Base-by-base conservation (phyloP, 2,797 vertebrate species). In the Sorex maritimensis region DNA sequence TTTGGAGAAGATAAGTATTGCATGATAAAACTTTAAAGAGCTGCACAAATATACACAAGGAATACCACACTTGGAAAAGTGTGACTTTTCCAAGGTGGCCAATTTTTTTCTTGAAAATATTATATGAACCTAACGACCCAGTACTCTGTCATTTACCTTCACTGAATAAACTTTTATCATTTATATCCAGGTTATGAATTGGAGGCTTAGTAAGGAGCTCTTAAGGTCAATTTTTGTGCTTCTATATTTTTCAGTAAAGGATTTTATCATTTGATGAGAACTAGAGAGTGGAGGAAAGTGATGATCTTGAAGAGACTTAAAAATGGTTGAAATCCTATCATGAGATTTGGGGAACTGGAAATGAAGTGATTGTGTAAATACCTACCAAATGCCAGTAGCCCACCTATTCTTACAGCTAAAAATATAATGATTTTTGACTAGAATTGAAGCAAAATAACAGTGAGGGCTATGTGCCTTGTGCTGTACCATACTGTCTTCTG, bases 1-100 rank as follows among this genome's bases (percentile, higher is more conserved):
- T 26, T 38, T 79, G 1, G 9, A 85, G 17, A 78, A 75, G 6
- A n/a, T 26, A 61, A 71, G 63, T 71, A 58, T 28, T 75, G 5
- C 91, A 81, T 79, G 84, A 30, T 5, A 86, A 46, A 92, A 61
- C 49, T 61, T 91, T 58, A 81, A 88, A 91, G 86, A 75, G 44
- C 5, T 79, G 4, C n/a, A 34, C 17, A 88, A 81, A 82, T 7
- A 55, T 77, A 13, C 23, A 12, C 6, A 86, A 86, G 19, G 81
- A 91, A 87, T 58, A 72, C 52, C 75, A 88, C n/a, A n/a, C n/a
- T n/a, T n/a, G n/a, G 23, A 12, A 19, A 86, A 80, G 26, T 90
- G 13, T 80, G 52, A 3, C 28, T 79, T 83, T 86, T 68, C 21
- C 68, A 38, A 67, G 44, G 13, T 72, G 44, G 10, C 24, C 46